These are phyloP conservation scores for Upupa epops DNA, from an alignment of 2,113 vertebrate species.

Conservation along the genomic window DNA sequence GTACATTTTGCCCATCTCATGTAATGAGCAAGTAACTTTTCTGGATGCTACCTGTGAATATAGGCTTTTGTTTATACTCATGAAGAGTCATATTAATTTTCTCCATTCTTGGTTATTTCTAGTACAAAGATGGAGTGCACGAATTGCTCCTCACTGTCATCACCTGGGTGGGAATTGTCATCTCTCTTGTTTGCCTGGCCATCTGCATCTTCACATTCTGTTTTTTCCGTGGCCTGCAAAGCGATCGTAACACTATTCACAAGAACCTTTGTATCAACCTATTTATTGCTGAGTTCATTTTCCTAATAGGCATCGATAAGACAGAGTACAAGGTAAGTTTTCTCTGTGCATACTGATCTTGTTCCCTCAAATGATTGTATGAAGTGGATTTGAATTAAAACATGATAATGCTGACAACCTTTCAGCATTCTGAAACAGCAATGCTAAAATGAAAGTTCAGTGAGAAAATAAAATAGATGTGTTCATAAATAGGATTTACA, in stretches of 20 bases:
- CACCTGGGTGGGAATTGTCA: conserved; percentile 94
- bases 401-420: conserved; percentile 45
- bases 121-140: conserved; percentile 86
- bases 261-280: conserved; percentile 99
- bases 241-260: conserved; percentile 98
- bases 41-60: conserved; percentile 33
- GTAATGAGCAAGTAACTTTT: conserved; percentile 36
- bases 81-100: conserved; percentile 56
- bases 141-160: conserved; percentile 92
- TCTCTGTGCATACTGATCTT: conserved; percentile 59
- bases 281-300: conserved; percentile 98
- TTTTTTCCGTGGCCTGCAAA: conserved; percentile 98
- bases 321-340: conserved; percentile 89
- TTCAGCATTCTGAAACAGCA: conserved; percentile 63
- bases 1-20: conserved; percentile 30
- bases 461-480: conserved; percentile 62
- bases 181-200: conserved; percentile 94
- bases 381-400: conserved; percentile 68
- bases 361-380: conserved; percentile 61
- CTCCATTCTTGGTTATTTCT: conserved; percentile 62
- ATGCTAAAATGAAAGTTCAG: conserved; percentile 59
- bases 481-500: conserved; percentile 37
- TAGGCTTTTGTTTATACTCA: conserved; percentile 41
- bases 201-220: conserved; percentile 99
- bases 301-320: conserved; percentile 97